These are phyloP conservation scores for Stegodyphus dumicola DNA, from an alignment of 1,140 invertebrate genomes.

Conservation along the genomic window DNA sequence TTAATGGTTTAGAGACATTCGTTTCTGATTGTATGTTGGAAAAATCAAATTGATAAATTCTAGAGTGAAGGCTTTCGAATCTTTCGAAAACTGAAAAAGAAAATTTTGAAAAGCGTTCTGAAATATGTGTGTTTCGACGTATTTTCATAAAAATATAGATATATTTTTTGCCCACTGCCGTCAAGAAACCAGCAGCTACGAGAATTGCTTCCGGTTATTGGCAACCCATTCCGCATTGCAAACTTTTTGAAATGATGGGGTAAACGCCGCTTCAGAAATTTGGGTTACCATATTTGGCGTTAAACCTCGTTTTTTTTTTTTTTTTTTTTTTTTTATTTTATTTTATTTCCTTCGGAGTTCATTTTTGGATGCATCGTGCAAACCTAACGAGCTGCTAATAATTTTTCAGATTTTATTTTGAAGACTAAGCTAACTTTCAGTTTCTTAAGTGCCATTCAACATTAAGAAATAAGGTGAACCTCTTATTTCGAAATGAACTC, in stretches of 20 bases:
- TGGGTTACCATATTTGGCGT: constrained; percentile 36
- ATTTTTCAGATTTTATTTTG: not conserved
- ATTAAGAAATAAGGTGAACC: no score
- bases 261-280: not conserved
- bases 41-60: no score
- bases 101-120: constrained; percentile 33
- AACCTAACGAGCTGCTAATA: not conserved
- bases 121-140: constrained; percentile 44
- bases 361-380: not conserved
- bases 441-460: no score
- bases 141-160: constrained; percentile 3
- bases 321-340: no score
- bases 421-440: no score
- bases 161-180: not conserved
- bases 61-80: no score
- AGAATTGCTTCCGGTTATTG: constrained; percentile 57
- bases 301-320: not conserved
- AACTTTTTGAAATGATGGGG: constrained; percentile 20
- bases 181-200: constrained; percentile 55
- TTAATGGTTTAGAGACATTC: no score
- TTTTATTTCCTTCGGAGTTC: not conserved
- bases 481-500: no score
- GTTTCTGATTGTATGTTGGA: no score
- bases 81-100: not conserved
- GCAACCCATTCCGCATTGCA: constrained; percentile 34